A percentile compares a stretch with the other conserved stretches of the same genome.
phyloP scores from a whole-genome alignment of 1,140 invertebrate species.

The Drosophila setifemur region DNA sequence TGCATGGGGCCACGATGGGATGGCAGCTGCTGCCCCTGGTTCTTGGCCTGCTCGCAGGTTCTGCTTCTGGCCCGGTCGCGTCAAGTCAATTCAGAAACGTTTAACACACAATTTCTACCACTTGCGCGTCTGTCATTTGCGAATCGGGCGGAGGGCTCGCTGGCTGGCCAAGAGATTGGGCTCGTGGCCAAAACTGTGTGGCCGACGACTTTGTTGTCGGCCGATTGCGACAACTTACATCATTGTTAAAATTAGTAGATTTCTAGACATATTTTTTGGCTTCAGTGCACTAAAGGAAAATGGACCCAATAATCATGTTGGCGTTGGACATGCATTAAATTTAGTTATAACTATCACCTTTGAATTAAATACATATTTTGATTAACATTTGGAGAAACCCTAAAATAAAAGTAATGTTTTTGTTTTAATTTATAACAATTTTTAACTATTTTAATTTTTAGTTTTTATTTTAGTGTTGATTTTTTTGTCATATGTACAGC shows the following conservation, averaged over 20 bases:
- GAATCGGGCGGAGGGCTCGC: constrained; percentile 20
- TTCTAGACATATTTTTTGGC: constrained; percentile 36
- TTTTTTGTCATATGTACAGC: too few relatives aligned
- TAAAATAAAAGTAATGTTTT: too few relatives aligned
- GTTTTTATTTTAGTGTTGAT: too few relatives aligned
- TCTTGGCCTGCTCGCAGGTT: constrained; percentile 6
- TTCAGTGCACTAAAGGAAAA: constrained; percentile 16
- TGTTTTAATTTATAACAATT: too few relatives aligned
- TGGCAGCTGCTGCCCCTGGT: constrained; percentile 17
- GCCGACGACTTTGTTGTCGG: constrained; percentile 35
- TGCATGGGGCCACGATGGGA: too few relatives aligned
- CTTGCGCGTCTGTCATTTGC: constrained; percentile 65
- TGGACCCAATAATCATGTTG: too few relatives aligned
- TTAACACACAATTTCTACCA: constrained; percentile 72
- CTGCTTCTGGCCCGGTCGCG: constrained; percentile 21
- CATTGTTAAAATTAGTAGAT: constrained; percentile 81
- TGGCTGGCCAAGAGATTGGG: constrained; percentile 50
- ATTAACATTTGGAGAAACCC: too few relatives aligned
- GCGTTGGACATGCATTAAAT: too few relatives aligned
- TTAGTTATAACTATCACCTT: too few relatives aligned
- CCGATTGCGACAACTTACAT: constrained; percentile 77
- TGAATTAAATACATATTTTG: too few relatives aligned
- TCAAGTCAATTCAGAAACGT: constrained; percentile 74
- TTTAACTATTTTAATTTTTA: too few relatives aligned
- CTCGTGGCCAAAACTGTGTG: constrained; percentile 62